phyloP scores from a whole-genome alignment of 2,113 vertebrate species.

The Thunnus maccoyii region DNA sequence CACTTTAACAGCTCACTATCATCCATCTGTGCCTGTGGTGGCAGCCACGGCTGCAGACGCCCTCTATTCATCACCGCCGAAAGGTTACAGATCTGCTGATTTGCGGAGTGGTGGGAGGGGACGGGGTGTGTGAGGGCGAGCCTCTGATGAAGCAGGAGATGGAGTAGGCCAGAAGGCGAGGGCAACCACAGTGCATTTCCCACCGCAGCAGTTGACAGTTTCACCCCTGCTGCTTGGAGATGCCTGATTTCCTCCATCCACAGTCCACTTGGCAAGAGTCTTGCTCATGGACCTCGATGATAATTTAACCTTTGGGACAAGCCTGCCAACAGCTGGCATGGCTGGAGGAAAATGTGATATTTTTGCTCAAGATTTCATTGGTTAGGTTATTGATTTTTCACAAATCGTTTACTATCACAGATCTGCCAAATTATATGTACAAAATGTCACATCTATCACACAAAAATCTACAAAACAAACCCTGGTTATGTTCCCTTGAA shows the following conservation, averaged over 20 bases:
- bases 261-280: slow-evolving; percentile 2
- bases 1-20: slow-evolving; percentile 66
- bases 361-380: not conserved
- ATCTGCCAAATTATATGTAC: not conserved
- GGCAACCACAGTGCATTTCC: slow-evolving; percentile 48
- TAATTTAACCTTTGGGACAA: slow-evolving; percentile 30
- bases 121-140: slow-evolving; percentile 8
- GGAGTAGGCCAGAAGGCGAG: slow-evolving; percentile 54
- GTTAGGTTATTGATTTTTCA: not conserved
- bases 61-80: slow-evolving; percentile 78
- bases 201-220: slow-evolving; percentile 48
- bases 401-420: not conserved
- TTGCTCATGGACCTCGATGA: not conserved
- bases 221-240: slow-evolving; percentile 46
- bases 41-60: slow-evolving; percentile 61
- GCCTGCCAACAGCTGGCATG: slow-evolving; percentile 28
- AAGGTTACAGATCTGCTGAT: slow-evolving; percentile 80
- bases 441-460: too few relatives aligned
- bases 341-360: not conserved
- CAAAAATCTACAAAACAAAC: too few relatives aligned
- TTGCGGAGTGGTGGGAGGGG: slow-evolving; percentile 41
- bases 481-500: too few relatives aligned
- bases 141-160: slow-evolving; percentile 40
- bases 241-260: slow-evolving; percentile 31
- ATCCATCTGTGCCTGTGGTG: slow-evolving; percentile 73